phyloP scores from a whole-genome alignment of 1,140 invertebrate genomes.

The Anastrepha ludens region DNA sequence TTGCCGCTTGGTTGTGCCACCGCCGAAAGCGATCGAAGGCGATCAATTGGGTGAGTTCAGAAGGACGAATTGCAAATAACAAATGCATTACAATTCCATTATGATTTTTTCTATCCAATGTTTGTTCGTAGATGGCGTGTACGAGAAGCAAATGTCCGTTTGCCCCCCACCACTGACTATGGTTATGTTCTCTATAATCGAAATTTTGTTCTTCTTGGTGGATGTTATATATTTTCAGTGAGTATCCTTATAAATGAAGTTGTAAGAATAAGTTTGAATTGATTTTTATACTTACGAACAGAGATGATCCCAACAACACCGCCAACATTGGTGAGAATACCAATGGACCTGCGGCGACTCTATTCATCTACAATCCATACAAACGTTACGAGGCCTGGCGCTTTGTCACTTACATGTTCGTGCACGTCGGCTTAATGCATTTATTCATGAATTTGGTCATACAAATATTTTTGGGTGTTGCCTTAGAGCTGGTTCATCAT shows the following conservation, averaged over 20 bases:
- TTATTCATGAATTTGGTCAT: conserved; percentile 94
- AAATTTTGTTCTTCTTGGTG: conserved; percentile 82
- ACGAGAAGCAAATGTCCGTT: conserved; percentile 91
- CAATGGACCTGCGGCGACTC: conserved; percentile 83
- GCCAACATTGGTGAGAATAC: conserved; percentile 73
- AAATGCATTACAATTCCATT: background rate
- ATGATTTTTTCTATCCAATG: conserved; percentile 33
- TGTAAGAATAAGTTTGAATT: background rate
- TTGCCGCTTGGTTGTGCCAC: conserved; percentile 77
- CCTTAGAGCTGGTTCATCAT: conserved; percentile 96
- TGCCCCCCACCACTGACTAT: conserved; percentile 91
- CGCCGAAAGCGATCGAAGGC: conserved; percentile 75
- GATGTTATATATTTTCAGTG: conserved; percentile 77
- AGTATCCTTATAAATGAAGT: conserved; percentile 56
- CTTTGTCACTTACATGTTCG: conserved; percentile 96
- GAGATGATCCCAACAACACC: conserved; percentile 70
- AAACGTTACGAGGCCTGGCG: conserved; percentile 93
- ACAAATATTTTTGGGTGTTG: conserved; percentile 93
- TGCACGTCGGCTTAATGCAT: conserved; percentile 93
- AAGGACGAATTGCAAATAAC: background rate
- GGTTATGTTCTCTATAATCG: conserved; percentile 84
- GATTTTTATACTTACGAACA: conserved; percentile 41
- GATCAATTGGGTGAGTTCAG: conserved; percentile 73
- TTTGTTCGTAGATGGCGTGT: conserved; percentile 80
- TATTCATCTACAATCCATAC: conserved; percentile 93